Evolutionary conservation across 2,888 invertebrate species (phyloP), one percentile per base, ranked within the genome.

Genomic region (Unio pictorum): DNA sequence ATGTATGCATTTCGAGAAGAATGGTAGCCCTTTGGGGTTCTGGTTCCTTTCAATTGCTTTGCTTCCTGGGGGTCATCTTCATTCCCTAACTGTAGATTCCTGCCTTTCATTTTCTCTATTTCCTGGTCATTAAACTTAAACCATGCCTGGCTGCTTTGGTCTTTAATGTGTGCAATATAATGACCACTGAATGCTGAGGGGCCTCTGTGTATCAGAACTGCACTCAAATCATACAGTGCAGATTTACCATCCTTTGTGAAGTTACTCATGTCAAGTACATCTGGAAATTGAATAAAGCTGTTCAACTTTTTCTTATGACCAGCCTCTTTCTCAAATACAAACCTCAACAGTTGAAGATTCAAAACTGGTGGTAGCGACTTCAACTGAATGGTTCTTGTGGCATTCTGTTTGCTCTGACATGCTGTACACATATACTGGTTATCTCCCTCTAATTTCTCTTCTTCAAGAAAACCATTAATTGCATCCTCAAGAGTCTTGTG

Each of bases 191-290:
- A 92, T 8, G 93, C 93, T 71, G 92, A 92, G 23, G 91, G 91
- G 3, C 94, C 94, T 81, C 92, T 92, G 81, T 94, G 94, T 74
- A 93, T 93, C 61, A 94, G 90, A 69, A 94, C 93, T 6, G 93
- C 94, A 58, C 91, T 92, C 61, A 94, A 90, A 76, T 92, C 92
- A 69, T 86, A 94, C 62, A 91, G 73, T 7, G 71, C 65, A 28
- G 56, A 7, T 55, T 62, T 45, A 63, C 63, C 65, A 4, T 54
- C 57, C 5, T 61, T 66, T n/a, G 78, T 58, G 65, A 77, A 91
- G 74, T 90, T 86, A 57, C 91, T 91, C 92, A 93, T 92, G 78
- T 93, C 93, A 28, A 93, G 86, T 4, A 90, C 90, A 79, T 93
- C 93, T 1, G 93, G 93, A 87, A 93, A 93, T 79, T 92, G 91